Conservation (phyloP, 2,888 invertebrate species). For the Archaeoteleia sp. region DNA sequence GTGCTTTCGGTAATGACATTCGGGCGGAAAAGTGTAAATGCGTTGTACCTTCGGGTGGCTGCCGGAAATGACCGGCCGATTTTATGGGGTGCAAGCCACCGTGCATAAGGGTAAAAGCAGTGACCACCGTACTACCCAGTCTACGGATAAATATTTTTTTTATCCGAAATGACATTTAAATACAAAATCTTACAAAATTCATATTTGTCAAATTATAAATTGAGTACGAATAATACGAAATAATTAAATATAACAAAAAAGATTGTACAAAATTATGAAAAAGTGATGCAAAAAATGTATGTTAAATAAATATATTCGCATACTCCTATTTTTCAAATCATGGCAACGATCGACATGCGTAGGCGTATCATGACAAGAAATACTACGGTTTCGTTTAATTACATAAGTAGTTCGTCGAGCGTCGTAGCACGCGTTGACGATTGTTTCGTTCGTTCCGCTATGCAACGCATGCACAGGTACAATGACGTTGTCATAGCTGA, state of each 20-base stretch:
- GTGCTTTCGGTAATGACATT: constrained; percentile 58
- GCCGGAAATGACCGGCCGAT: constrained; percentile 51
- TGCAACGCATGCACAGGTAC: constrained; percentile 35
- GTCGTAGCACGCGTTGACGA: constrained; percentile 48
- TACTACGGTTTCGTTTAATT: constrained; percentile 46
- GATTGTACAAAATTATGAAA: too few species aligned
- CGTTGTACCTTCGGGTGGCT: constrained; percentile 36
- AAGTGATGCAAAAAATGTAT: too few species aligned
- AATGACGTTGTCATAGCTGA: constrained; percentile 43
- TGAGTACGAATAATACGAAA: too few species aligned
- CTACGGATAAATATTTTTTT: too few species aligned
- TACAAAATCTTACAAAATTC: too few species aligned
- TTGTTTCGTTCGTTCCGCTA: constrained; percentile 46
- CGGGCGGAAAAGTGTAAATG: constrained; percentile 60
- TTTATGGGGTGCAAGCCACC: constrained; percentile 4
- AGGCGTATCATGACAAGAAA: constrained; percentile 35
- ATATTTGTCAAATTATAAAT: too few species aligned
- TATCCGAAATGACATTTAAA: too few species aligned
- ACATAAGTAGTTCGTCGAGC: constrained; percentile 45
- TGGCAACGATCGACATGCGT: constrained; percentile 22
- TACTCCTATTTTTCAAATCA: too few species aligned
- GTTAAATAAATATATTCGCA: too few species aligned
- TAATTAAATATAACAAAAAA: too few species aligned
- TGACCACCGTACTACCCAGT: too few species aligned
- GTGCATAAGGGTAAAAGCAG: not conserved